phyloP scores from a whole-genome alignment of 2,888 invertebrate species.

The Emmelina monodactyla region DNA sequence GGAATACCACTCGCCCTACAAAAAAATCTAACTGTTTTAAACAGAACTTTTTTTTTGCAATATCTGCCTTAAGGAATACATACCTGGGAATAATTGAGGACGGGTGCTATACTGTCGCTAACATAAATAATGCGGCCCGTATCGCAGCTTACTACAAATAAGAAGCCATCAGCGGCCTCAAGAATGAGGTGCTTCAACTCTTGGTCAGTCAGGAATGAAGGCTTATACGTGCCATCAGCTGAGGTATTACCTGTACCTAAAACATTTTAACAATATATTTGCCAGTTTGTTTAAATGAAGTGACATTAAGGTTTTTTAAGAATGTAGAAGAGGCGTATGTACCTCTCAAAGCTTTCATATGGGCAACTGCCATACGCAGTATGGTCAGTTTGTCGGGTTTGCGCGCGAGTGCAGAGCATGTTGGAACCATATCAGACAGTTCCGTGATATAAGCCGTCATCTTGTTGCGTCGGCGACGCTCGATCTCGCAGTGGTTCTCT shows the following conservation, averaged over 20 bases:
- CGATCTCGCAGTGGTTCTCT: constrained; percentile 99
- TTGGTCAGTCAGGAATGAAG: constrained; percentile 98
- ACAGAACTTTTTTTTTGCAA: neutral
- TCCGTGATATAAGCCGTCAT: constrained; percentile 99
- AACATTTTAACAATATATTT: too few relatives aligned
- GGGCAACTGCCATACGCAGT: constrained; percentile 98
- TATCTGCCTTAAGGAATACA: too few relatives aligned
- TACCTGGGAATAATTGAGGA: constrained; percentile 93
- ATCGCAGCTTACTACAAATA: constrained; percentile 94
- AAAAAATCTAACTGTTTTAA: constrained; percentile 9
- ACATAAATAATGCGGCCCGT: constrained; percentile 97
- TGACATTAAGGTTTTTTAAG: constrained; percentile 22
- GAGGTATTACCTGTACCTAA: constrained; percentile 98
- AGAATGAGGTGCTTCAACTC: constrained; percentile 98
- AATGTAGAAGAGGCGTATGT: constrained; percentile 9
- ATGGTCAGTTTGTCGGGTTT: constrained; percentile 99
- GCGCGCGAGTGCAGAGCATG: constrained; percentile 95
- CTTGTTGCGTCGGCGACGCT: constrained; percentile 97
- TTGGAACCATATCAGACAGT: constrained; percentile 99
- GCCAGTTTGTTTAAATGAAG: too few relatives aligned
- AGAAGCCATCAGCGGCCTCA: constrained; percentile 98
- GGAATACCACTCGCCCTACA: constrained; percentile 95
- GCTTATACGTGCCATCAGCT: constrained; percentile 96
- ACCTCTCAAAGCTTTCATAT: constrained; percentile 98
- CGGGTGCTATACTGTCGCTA: constrained; percentile 97